Conservation (phyloP, 2,113 vertebrate species). For the Sclerurus mexicanus region DNA sequence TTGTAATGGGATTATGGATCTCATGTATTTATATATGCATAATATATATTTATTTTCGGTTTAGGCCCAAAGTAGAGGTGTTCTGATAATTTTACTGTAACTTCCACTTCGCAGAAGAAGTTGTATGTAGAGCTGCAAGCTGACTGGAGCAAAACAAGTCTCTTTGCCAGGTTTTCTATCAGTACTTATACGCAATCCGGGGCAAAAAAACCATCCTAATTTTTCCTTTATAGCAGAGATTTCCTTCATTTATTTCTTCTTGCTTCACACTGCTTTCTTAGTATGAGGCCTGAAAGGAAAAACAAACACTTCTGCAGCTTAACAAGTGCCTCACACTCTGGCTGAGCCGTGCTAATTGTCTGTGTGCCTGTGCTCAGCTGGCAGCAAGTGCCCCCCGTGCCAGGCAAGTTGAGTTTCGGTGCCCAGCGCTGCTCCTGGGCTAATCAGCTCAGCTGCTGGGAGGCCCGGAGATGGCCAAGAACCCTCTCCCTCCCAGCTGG, state of each 20-base stretch:
- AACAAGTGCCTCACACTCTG: not conserved
- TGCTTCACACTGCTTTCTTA: not conserved
- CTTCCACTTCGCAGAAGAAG: not conserved
- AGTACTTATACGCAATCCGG: not conserved
- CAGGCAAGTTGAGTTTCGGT: not conserved
- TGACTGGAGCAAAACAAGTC: not conserved
- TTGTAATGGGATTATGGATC: not conserved
- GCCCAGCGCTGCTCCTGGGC: not conserved
- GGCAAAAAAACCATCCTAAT: accelerated
- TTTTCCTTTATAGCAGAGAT: not conserved
- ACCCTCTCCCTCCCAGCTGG: not conserved
- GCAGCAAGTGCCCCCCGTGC: not conserved
- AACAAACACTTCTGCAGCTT: not conserved
- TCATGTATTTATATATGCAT: not conserved
- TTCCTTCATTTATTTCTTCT: not conserved
- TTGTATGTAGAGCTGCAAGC: not conserved
- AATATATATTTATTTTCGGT: not conserved
- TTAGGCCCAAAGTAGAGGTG: not conserved
- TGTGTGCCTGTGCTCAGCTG: not conserved
- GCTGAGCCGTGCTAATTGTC: not conserved
- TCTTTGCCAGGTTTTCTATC: not conserved
- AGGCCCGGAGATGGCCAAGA: not conserved
- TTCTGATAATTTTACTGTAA: not conserved
- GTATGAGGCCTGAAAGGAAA: not conserved
- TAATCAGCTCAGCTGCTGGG: not conserved